Base-by-base conservation (phyloP, 1,140 invertebrate species). In the Hestina assimilis region DNA sequence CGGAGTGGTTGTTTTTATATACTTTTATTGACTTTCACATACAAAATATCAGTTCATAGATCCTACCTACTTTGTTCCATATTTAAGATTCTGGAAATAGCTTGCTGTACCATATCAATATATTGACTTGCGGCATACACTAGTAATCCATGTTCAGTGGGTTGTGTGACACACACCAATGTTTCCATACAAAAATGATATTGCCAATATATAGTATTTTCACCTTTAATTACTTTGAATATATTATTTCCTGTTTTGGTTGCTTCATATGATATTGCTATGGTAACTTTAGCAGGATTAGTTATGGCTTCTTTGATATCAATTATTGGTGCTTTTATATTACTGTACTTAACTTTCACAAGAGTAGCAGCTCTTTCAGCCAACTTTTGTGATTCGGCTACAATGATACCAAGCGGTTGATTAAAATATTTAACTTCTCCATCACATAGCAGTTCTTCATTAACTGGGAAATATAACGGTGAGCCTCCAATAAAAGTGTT, bases 351-450 rank as follows among this genome's bases (percentile, higher is more conserved):
- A 19, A 95, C 85, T 69, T 92, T 89, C 1, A 96, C 92, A 59
- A 92, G 76, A 58, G 91, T 90, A 0, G 92, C 90, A 5, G 93
- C 94, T 28, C 90, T 86, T 9, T 92, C 87, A 1, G 94, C 94
- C 28, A 91, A 69, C 9, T 87, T 74, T 50, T 92, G 83, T 31
- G 87, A 91, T 43, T 91, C 75, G 0, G 94, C 95, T 0, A 93
- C 91, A 2, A 96, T 89, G 2, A 96, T 79, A 0, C 94, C 95
- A 4, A 95, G 71, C 0, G 93, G 91, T 70, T 96, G 94, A 5
- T 93, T 92, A 31, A 92, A 92, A 72, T 91, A 93, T 12, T 85
- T 70, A 0, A 95, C 89, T 9, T 63, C 56, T 3, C 75, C 78
- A 24, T 69, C 60, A 51, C 87, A 89, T 63, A 92, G 83, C 8